Conservation (phyloP, 2,888 invertebrate genomes). For the Graphium colonna region DNA sequence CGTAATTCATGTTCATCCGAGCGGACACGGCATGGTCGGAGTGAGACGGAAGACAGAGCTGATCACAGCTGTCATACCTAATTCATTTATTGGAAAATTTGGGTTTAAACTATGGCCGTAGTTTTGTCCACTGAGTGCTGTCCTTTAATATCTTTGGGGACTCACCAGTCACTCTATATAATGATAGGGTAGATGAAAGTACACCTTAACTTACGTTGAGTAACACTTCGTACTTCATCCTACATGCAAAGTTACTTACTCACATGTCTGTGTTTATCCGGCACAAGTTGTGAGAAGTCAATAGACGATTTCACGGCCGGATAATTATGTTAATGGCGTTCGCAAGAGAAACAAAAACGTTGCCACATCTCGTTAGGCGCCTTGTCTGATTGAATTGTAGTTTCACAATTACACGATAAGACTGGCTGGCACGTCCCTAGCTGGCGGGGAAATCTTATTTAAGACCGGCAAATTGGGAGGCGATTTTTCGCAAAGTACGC, state of each 20-base stretch:
- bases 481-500: constrained; percentile 10
- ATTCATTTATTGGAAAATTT: too few relatives aligned
- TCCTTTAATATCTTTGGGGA: too few relatives aligned
- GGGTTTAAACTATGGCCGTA: too few relatives aligned
- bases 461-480: constrained; percentile 11
- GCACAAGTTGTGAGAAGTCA: constrained; percentile 46
- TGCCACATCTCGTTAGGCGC: constrained; percentile 35
- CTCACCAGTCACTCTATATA: background rate
- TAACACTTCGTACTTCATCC: too few relatives aligned
- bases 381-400: constrained; percentile 29
- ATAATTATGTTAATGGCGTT: constrained; percentile 64
- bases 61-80: too few relatives aligned
- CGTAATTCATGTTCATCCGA: too few relatives aligned
- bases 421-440: constrained; percentile 6
- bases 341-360: constrained; percentile 55
- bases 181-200: background rate
- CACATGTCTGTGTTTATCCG: constrained; percentile 35
- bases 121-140: too few relatives aligned
- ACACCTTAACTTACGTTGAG: too few relatives aligned
- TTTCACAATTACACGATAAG: constrained; percentile 23
- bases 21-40: too few relatives aligned
- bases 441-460: constrained; percentile 16
- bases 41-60: too few relatives aligned
- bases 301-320: constrained; percentile 64
- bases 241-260: background rate